Percentiles rank a stretch among this genome's conserved stretches.
Conservation (phyloP, 92 coral and sea anemone genomes). For the Nematostella vectensis region DNA sequence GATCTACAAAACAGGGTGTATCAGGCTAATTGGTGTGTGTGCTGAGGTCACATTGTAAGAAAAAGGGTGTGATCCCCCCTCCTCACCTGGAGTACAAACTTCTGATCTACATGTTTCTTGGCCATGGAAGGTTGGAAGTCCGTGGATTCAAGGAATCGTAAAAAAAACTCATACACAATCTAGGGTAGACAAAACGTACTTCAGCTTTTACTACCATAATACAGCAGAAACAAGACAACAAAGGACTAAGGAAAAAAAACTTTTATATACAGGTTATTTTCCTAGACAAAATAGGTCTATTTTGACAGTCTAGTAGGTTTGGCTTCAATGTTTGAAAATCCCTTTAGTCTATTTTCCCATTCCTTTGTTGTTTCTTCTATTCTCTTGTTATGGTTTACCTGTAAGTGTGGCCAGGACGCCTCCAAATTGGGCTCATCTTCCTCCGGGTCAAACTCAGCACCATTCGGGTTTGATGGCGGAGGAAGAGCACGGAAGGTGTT, state of each 20-base stretch:
- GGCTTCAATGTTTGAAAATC: too few relatives aligned
- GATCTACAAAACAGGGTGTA: too few relatives aligned
- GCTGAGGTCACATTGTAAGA: too few relatives aligned
- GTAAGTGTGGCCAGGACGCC: slow-evolving; percentile 99
- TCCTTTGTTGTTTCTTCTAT: not conserved
- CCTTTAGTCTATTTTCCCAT: not conserved
- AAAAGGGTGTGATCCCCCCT: too few relatives aligned
- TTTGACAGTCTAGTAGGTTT: too few relatives aligned
- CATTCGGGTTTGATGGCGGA: slow-evolving; percentile 97
- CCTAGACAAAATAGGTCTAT: too few relatives aligned
- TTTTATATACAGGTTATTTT: too few relatives aligned
- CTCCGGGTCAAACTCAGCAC: slow-evolving; percentile 99
- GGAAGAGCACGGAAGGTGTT: slow-evolving; percentile 90
- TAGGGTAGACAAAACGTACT: slow-evolving; percentile 4
- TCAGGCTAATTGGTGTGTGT: too few relatives aligned
- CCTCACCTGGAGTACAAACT: slow-evolving; percentile 87
- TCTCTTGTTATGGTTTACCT: slow-evolving; percentile 33
- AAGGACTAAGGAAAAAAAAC: too few relatives aligned
- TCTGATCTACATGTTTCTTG: slow-evolving; percentile 86
- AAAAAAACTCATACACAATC: slow-evolving; percentile 93
- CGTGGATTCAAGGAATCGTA: slow-evolving; percentile 89
- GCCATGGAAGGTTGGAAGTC: slow-evolving; percentile 89
- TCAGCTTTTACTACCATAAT: too few relatives aligned
- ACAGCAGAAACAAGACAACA: not conserved
- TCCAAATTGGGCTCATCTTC: slow-evolving; percentile 96